Evolutionary conservation across 1,140 invertebrate species (phyloP).

Genomic region (Dendrolimus kikuchii): DNA sequence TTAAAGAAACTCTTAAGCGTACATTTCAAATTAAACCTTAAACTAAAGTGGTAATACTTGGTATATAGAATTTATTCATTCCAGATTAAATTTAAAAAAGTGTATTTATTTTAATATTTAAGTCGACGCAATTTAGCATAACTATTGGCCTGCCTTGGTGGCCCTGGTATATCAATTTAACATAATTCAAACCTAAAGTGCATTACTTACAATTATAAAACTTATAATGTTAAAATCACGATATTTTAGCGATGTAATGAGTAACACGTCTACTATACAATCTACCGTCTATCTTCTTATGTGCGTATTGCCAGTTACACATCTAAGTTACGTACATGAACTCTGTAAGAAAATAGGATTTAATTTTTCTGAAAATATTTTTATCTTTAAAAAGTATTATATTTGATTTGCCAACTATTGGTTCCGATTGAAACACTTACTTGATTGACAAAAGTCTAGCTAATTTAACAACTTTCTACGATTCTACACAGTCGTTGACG

Average conservation of each 20-base stretch:
- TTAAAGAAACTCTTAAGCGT: no score
- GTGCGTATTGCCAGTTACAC: slow-evolving; percentile 59
- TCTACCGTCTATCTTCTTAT: slow-evolving; percentile 38
- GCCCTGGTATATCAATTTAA: no score
- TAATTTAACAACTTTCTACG: slow-evolving; percentile 47
- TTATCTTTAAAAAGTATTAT: slow-evolving; percentile 44
- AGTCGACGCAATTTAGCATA: no score
- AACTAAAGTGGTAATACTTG: no score
- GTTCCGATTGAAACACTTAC: slow-evolving; percentile 45
- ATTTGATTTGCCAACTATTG: slow-evolving; percentile 56
- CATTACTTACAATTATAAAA: slow-evolving; percentile 17
- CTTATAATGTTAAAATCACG: slow-evolving; percentile 13
- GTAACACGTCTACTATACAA: slow-evolving; percentile 22
- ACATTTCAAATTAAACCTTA: no score
- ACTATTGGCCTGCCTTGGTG: no score
- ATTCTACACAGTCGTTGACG: slow-evolving; percentile 56
- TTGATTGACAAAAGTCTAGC: slow-evolving; percentile 49
- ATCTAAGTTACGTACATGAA: slow-evolving; percentile 51
- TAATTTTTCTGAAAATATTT: slow-evolving; percentile 66
- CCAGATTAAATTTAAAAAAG: no score
- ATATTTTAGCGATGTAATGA: slow-evolving; percentile 14
- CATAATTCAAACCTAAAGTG: not conserved
- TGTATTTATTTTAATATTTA: no score
- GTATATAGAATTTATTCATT: no score
- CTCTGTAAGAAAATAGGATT: slow-evolving; percentile 66